Evolutionary conservation across 2,888 invertebrate species (phyloP), one percentile per base, ranked within the genome.

Genomic region (Cephalotes varians): DNA sequence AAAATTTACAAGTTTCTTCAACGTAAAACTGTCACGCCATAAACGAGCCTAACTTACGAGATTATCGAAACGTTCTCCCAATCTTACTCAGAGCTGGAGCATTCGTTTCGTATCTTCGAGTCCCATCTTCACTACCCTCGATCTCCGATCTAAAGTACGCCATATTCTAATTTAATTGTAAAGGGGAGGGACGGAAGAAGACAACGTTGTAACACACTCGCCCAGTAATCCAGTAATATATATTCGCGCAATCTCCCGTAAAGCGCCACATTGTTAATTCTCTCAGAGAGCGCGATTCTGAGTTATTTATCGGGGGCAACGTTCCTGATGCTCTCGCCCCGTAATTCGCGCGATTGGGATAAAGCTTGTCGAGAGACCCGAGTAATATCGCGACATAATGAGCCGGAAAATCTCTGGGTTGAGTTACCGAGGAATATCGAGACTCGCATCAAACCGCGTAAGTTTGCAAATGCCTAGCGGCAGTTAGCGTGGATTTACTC

Each of bases 401-500:
- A 85, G 64, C 65, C 54, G 65, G 34, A 58, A 82, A 67, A 64
- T 74, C 54, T 85, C 73, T 12, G 54, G 40, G n/a, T 34, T 64
- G 73, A 65, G 77, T 56, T 54, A n/a, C 49, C 37, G 51, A 10
- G 31, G 44, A 44, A 34, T 76, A 79, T 73, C 80, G 47, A 10
- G 40, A 18, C 60, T 69, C 62, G 79, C 54, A 80, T 79, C 82
- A 82, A 85, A 28, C 76, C 40, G 62, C 51, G 56, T 69, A 67
- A 56, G 64, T 85, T 82, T 82, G 85, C 82, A 86, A 85, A 85
- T 82, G 62, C 72, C 56, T 56, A 71, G 37, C 49, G 64, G 86
- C 86, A 83, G 56, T 86, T 86, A 76, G 64, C 73, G 44, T 77
- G 47, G 79, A 86, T 86, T 86, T 86, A 74, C 77, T 64, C 77